These are phyloP conservation scores for Xenopus tropicalis DNA, from an alignment of 2,113 vertebrate species.

Conservation along the genomic window UCB_Xtro_10.0 CM004446.2:101414501-101415000, in stretches of 20 bases:
- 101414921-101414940: no score
- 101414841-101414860: neutral
- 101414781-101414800: conserved; percentile 61
- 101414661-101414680: conserved; percentile 57
- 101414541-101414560: no score
- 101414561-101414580: no score
- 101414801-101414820: conserved; percentile 62
- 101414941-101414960: no score
- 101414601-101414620: conserved; percentile 70
- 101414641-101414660: conserved; percentile 48
- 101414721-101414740: conserved; percentile 60
- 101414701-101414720: conserved; percentile 62
- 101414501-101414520: no score
- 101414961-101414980: no score
- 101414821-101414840: conserved; percentile 63
- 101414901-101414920: no score
- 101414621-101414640: conserved; percentile 58
- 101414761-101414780: conserved; percentile 53
- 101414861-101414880: no score
- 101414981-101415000: no score
- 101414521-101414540: no score
- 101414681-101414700: conserved; percentile 50
- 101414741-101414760: conserved; percentile 69
- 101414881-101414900: no score
- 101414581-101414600: conserved; percentile 42